phyloP scores from a whole-genome alignment of 2,888 invertebrate species.

The Molorchus minor region DNA sequence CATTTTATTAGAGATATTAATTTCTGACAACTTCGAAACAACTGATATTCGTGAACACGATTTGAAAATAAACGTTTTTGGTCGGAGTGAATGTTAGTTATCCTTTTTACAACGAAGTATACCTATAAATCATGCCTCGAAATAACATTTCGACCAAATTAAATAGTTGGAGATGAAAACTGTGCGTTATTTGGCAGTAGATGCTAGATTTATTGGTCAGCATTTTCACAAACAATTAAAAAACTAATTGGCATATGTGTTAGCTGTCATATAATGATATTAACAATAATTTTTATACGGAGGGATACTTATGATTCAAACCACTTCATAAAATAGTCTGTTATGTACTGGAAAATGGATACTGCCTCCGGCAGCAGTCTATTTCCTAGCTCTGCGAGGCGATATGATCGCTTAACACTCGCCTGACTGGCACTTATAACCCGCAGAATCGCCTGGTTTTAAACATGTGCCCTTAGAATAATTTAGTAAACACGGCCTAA shows the following conservation, averaged over 20 bases:
- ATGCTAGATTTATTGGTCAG: not conserved
- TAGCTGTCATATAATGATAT: not conserved
- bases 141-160: conserved; percentile 1
- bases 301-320: not conserved
- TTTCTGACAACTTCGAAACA: conserved; percentile 4
- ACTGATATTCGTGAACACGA: conserved; percentile 1
- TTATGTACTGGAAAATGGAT: too few species aligned
- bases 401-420: too few species aligned
- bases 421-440: too few species aligned
- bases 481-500: too few species aligned
- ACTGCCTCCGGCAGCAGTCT: too few species aligned
- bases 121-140: conserved; percentile 1
- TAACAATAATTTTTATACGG: not conserved
- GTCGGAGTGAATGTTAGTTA: conserved; percentile 8
- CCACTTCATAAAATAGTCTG: too few species aligned
- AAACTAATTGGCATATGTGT: not conserved
- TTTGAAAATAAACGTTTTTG: conserved; percentile 2
- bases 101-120: conserved; percentile 5
- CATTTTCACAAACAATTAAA: not conserved
- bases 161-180: not conserved
- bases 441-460: too few species aligned
- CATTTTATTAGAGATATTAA: conserved; percentile 6
- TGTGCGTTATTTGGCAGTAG: not conserved
- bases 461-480: too few species aligned
- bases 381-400: too few species aligned